Evolutionary conservation across 2,113 vertebrate species (phyloP).

Genomic region (Patagioenas fasciata): DNA sequence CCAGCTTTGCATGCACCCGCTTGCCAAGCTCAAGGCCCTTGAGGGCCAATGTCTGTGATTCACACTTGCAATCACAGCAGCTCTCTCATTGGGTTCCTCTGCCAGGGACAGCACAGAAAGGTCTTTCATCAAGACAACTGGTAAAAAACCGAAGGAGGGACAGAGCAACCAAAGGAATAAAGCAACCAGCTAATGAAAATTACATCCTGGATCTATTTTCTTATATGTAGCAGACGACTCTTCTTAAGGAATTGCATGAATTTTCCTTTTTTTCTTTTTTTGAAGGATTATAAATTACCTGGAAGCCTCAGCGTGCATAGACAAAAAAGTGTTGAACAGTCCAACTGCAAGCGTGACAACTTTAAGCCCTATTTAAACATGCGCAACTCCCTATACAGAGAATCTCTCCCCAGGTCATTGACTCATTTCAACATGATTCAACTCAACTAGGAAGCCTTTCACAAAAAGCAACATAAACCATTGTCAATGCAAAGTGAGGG

Average conservation of each 20-base stretch:
- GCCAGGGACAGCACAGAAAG: neutral
- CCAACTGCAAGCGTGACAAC: neutral
- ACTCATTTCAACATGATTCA: neutral
- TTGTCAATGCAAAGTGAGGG: neutral
- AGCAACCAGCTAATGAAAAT: neutral
- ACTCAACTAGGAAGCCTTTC: neutral
- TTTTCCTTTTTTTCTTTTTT: neutral
- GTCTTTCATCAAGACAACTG: neutral
- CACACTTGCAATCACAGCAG: neutral
- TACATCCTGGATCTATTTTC: neutral
- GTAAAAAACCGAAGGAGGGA: neutral
- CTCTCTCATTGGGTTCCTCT: neutral
- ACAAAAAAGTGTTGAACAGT: neutral
- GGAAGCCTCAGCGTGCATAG: neutral
- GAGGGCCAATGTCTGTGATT: accelerated
- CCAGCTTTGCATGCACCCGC: neutral
- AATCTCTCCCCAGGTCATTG: neutral
- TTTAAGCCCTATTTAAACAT: neutral
- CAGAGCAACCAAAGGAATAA: neutral
- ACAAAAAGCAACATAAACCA: neutral
- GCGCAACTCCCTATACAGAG: neutral
- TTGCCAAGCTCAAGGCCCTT: neutral
- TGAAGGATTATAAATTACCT: neutral
- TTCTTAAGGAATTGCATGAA: neutral
- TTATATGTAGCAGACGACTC: neutral